phyloP scores from a whole-genome alignment of 2,113 vertebrate genomes.

The Misgurnus mizolepis region DNA sequence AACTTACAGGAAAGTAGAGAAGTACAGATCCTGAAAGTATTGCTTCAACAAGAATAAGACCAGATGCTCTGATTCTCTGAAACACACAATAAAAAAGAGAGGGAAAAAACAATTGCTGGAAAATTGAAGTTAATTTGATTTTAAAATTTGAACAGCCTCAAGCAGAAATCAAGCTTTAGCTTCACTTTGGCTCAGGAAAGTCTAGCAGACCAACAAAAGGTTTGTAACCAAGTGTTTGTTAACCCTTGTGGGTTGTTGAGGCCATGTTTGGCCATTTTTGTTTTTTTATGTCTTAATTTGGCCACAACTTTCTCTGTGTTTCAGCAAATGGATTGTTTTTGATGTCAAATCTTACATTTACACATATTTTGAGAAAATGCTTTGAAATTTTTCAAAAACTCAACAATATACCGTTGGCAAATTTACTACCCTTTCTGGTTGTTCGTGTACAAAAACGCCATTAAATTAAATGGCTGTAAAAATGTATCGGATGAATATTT shows the following conservation, averaged over 20 bases:
- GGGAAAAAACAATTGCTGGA: neutral
- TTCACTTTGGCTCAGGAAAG: neutral
- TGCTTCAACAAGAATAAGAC: constrained; percentile 91
- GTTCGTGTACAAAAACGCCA: too few species aligned
- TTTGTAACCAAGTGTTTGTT: too few species aligned
- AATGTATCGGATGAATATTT: too few species aligned
- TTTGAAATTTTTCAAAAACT: too few species aligned
- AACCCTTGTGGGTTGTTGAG: neutral
- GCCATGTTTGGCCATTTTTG: too few species aligned
- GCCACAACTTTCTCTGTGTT: too few species aligned
- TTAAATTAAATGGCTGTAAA: too few species aligned
- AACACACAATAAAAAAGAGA: constrained; percentile 39
- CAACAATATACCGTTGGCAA: too few species aligned
- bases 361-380: too few species aligned
- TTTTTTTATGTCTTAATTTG: neutral
- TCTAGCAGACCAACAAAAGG: constrained; percentile 7
- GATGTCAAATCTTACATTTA: too few species aligned
- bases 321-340: too few species aligned
- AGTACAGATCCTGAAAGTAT: constrained; percentile 92
- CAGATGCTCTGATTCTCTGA: constrained; percentile 93
- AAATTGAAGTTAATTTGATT: neutral
- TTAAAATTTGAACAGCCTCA: neutral
- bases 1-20: constrained; percentile 50
- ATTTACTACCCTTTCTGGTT: too few species aligned
- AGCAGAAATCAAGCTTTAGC: constrained; percentile 15